Conservation (phyloP, 2,797 vertebrate species). For the Emydoidea blandingii region DNA sequence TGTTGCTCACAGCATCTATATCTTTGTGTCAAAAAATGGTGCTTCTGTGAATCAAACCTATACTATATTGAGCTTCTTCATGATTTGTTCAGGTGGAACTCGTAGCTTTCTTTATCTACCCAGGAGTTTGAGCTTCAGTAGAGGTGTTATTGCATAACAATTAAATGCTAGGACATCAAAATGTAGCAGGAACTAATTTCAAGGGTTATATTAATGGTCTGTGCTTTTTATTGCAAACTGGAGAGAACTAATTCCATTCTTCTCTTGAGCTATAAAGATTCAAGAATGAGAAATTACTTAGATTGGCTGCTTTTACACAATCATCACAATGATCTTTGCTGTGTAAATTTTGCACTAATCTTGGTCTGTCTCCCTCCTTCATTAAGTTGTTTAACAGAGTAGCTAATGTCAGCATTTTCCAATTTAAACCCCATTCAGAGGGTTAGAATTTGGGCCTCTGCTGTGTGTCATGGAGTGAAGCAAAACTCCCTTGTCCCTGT, state of each 20-base stretch:
- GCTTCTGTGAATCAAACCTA: background rate
- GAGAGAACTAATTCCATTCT: background rate
- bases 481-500: background rate
- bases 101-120: background rate
- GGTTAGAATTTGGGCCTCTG: background rate
- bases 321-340: background rate
- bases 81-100: background rate
- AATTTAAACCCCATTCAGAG: slow-evolving; percentile 4
- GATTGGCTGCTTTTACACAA: background rate
- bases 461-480: background rate
- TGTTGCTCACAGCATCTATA: background rate
- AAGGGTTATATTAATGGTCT: background rate
- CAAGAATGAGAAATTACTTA: background rate
- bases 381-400: background rate
- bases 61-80: background rate
- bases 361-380: slow-evolving; percentile 14
- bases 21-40: background rate
- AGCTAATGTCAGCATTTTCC: background rate
- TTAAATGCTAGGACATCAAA: background rate
- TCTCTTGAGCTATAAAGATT: background rate
- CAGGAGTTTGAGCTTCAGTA: background rate
- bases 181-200: background rate
- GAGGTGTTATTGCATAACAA: background rate
- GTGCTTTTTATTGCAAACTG: background rate
- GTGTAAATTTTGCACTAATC: background rate